These are phyloP conservation scores for Drepanosiphum platanoidis DNA, from an alignment of 2,888 invertebrate genomes.

Conservation along the genomic window DNA sequence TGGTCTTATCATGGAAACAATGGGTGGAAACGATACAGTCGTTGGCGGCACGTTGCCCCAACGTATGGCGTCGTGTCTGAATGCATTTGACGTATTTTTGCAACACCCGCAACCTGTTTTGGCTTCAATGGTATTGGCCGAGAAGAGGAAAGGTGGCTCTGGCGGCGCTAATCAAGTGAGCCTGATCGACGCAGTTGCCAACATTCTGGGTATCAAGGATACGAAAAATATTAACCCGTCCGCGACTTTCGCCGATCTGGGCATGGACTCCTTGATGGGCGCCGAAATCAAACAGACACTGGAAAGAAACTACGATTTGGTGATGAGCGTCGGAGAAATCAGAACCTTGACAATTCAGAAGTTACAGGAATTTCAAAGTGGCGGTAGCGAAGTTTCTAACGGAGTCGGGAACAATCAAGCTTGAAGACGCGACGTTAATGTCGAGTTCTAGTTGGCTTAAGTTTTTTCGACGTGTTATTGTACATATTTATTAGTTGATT, in stretches of 20 bases:
- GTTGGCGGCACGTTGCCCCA: conserved; percentile 97
- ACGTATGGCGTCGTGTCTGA: conserved; percentile 91
- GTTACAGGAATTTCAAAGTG: conserved; percentile 73
- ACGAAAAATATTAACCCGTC: conserved; percentile 78
- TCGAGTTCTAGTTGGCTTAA: too few species aligned
- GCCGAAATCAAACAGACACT: conserved; percentile 97
- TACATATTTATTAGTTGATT: not conserved
- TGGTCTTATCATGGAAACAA: conserved; percentile 88
- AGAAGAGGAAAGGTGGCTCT: conserved; percentile 76
- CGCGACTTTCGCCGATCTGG: conserved; percentile 89
- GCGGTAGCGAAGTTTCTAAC: conserved; percentile 64
- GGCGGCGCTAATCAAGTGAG: conserved; percentile 71
- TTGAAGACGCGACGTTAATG: not conserved
- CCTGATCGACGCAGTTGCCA: conserved; percentile 83
- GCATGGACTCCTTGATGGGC: conserved; percentile 98
- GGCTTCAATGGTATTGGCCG: conserved; percentile 87
- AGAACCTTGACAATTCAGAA: conserved; percentile 82
- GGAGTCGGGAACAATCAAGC: not conserved
- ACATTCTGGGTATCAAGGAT: conserved; percentile 92
- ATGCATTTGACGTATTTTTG: conserved; percentile 88
- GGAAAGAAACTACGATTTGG: conserved; percentile 90
- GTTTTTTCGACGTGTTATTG: not conserved
- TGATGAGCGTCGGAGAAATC: conserved; percentile 91
- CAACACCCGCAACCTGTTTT: conserved; percentile 87
- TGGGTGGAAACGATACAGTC: conserved; percentile 91